Evolutionary conservation across 2,888 invertebrate genomes (phyloP), one percentile per base, ranked within the genome.

Genomic region (Halictus quadricinctus): DNA sequence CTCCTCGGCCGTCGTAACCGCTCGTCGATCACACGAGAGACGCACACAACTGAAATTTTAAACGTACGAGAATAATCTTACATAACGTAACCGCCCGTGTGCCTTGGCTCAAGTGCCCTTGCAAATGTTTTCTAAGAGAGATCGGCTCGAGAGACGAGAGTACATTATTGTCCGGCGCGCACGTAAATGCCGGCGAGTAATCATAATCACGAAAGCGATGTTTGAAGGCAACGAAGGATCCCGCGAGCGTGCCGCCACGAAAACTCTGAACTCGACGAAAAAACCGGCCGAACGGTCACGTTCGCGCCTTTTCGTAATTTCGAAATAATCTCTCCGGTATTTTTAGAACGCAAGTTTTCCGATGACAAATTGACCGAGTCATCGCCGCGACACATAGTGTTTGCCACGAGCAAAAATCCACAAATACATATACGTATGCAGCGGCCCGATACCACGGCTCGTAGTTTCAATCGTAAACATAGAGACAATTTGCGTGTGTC

Each of bases 71-170:
- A 76, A 58, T 46, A 70, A 29, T 79, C 41, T 85, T 85, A 79
- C 66, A 46, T 85, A 85, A 85, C 75, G 77, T 21, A 79, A 64
- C 64, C 58, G 73, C 74, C 43, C 76, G 64, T 73, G 88, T 90
- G 90, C 89, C 90, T 90, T 90, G 79, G 70, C 81, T 79, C 60
- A 90, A 90, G 88, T 89, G 90, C 79, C 88, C 88, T 90, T 89
- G 83, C 85, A 41, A 79, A 76, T 74, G n/a, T 86, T 81, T 81
- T 78, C 75, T 54, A 79, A 77, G 72, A 79, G n/a, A 50, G 58
- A 79, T 72, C 70, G 58, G 7, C 48, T 80, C 36, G 18, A 25
- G 21, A 13, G 21, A 13, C 54, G 29, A 77, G 1, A 25, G 12
- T 36, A 21, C 74, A 13, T 50, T 54, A 46, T 73, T 29, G 66